Conservation (phyloP, 2,888 invertebrate species). For the Amblyteles armatorius region DNA sequence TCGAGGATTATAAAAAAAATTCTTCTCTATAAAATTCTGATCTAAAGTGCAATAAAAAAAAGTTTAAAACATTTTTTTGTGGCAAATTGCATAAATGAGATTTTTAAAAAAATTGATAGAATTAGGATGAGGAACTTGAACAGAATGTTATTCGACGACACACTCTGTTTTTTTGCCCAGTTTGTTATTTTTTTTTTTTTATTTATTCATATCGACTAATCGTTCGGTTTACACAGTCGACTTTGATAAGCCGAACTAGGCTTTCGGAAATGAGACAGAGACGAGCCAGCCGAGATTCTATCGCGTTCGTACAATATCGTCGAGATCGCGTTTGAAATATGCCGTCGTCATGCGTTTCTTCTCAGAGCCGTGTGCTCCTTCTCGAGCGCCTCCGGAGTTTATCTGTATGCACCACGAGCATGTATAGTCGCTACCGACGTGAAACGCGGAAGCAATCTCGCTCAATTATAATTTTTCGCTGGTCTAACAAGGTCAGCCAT, state of each 20-base stretch:
- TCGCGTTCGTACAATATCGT: constrained; percentile 43
- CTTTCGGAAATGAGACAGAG: constrained; percentile 7
- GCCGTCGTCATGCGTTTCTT: constrained; percentile 45
- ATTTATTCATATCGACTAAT: background rate
- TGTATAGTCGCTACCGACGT: constrained; percentile 33
- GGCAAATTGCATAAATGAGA: background rate
- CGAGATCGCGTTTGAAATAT: constrained; percentile 27
- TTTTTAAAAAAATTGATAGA: background rate
- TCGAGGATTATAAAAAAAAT: too few relatives aligned
- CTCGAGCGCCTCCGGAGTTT: constrained; percentile 34
- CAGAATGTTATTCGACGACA: background rate
- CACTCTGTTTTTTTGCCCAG: background rate
- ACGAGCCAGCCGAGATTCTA: constrained; percentile 35
- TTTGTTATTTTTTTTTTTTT: background rate
- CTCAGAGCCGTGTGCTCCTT: constrained; percentile 37
- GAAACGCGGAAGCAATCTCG: constrained; percentile 65
- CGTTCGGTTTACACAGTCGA: background rate
- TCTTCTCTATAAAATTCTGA: too few relatives aligned
- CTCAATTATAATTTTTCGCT: constrained; percentile 60
- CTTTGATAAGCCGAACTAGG: background rate
- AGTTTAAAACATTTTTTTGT: background rate
- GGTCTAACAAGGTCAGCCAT: constrained; percentile 47
- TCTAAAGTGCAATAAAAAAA: background rate
- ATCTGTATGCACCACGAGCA: background rate
- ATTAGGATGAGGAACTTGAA: background rate